Evolutionary conservation across 2,888 invertebrate genomes (phyloP), one percentile per base, ranked within the genome.

Genomic region (Pollenia angustigena): DNA sequence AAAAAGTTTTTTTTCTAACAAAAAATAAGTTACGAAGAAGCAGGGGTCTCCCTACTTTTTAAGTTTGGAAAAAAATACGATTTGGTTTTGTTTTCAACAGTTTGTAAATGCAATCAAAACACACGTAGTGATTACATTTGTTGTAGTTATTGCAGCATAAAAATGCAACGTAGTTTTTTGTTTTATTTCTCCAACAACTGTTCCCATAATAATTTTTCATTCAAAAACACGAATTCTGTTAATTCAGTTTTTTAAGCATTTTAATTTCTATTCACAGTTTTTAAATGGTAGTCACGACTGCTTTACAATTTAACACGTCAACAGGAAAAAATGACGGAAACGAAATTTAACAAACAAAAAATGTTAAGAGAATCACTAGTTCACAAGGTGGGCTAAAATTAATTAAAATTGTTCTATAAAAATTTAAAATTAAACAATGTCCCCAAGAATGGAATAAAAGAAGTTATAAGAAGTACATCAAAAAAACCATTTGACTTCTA

Each of bases 291-390:
- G 68, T 71, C 83, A 76, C 54, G 78, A 44, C 8, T 32, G n/a
- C 66, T 52, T 46, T 16, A 46, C 52, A 68, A 68, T 80, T 85
- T 74, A 78, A 79, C 68, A 85, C 60, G 79, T 54, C 66, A 74
- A 72, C 74, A 78, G 14, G 68, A 68, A 14, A 75, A 14, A 40
- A 32, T 23, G 9, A 50, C 16, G 16, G 48, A 14, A 48, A 76
- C 44, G 66, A 32, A 14, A 46, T 48, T n/a, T 6, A 32, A 32
- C 32, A 32, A 32, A 32, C 6, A 0, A 32, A 32, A 4, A 32
- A 6, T 32, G 6, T 23, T 23, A 23, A 23, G 23, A 23, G 23
- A 23, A n/a, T n/a, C n/a, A 23, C 23, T 6, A 32, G 32, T 32
- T 4, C 0, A 32, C 32, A 32, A 32, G 32, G 32, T 32, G 32